These are phyloP conservation scores for Oscheius sp. DNA, from an alignment of 2,888 invertebrate genomes.

Conservation along the genomic window DNA sequence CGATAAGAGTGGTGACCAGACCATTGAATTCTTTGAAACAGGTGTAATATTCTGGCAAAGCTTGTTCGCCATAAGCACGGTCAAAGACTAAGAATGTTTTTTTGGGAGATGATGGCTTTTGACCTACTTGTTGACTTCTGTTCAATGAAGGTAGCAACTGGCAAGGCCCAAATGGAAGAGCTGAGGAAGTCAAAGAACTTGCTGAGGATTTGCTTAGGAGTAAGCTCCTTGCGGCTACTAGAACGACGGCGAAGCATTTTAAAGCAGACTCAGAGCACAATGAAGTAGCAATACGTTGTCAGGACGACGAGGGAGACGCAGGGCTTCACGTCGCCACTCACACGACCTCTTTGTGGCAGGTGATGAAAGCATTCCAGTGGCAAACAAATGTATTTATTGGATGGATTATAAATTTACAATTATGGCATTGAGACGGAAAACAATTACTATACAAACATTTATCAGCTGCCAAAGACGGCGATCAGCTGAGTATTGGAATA, in stretches of 20 bases:
- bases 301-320: conserved; percentile 34
- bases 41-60: conserved; percentile 71
- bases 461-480: too few relatives aligned
- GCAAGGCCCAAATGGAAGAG: conserved; percentile 68
- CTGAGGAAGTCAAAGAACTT: conserved; percentile 68
- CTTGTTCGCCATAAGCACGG: conserved; percentile 73
- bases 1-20: conserved; percentile 72
- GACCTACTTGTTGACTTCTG: conserved; percentile 64
- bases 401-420: neutral
- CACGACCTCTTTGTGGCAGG: neutral
- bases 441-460: too few relatives aligned
- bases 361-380: conserved; percentile 6
- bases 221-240: conserved; percentile 25
- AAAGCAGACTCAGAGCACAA: conserved; percentile 17
- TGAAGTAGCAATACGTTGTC: conserved; percentile 23
- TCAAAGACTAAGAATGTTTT: conserved; percentile 76
- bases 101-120: neutral
- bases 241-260: conserved; percentile 25
- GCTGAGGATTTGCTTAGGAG: conserved; percentile 46
- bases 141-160: conserved; percentile 67
- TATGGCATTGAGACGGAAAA: neutral
- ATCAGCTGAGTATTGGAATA: too few relatives aligned
- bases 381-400: neutral
- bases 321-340: conserved; percentile 14
- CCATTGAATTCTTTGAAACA: conserved; percentile 74